Conservation (phyloP, 1,140 invertebrate species). For the Eulimnadia texana region DNA sequence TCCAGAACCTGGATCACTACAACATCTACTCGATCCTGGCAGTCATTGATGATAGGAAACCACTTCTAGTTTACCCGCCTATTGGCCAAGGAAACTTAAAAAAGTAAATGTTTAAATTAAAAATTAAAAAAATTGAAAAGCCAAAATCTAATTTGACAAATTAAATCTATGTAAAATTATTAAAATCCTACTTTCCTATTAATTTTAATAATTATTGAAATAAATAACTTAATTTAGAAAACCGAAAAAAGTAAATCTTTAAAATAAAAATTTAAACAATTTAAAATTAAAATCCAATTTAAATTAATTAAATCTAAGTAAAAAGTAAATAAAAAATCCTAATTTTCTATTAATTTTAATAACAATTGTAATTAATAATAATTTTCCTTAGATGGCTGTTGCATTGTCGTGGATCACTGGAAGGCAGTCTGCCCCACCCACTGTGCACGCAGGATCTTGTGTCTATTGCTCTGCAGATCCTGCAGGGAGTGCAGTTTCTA, state of each 20-base stretch:
- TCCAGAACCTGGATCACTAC: constrained; percentile 71
- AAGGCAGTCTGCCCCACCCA: constrained; percentile 9
- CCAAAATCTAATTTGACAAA: too few relatives aligned
- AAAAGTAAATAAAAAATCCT: neutral
- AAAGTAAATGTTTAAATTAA: too few relatives aligned
- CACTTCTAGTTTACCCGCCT: constrained; percentile 77
- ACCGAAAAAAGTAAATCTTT: too few relatives aligned
- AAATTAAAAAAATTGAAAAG: too few relatives aligned
- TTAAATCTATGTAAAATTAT: too few relatives aligned
- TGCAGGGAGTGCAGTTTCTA: constrained; percentile 72
- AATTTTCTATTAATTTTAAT: neutral
- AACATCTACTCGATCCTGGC: constrained; percentile 72
- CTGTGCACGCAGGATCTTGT: constrained; percentile 71
- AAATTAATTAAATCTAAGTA: neutral
- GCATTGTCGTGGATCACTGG: neutral
- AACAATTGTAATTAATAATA: neutral
- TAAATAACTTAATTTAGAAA: too few relatives aligned
- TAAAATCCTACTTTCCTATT: too few relatives aligned
- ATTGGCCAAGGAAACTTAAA: constrained; percentile 76
- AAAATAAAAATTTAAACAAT: too few relatives aligned
- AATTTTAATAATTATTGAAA: too few relatives aligned
- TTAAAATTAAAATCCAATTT: too few relatives aligned
- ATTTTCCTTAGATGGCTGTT: constrained; percentile 27
- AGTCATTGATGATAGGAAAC: constrained; percentile 75
- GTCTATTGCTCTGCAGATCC: constrained; percentile 81